A percentile compares a stretch with the other conserved stretches of the same genome.
Conservation (phyloP, 2,113 vertebrate genomes). For the Rhinolophus sinicus region DNA sequence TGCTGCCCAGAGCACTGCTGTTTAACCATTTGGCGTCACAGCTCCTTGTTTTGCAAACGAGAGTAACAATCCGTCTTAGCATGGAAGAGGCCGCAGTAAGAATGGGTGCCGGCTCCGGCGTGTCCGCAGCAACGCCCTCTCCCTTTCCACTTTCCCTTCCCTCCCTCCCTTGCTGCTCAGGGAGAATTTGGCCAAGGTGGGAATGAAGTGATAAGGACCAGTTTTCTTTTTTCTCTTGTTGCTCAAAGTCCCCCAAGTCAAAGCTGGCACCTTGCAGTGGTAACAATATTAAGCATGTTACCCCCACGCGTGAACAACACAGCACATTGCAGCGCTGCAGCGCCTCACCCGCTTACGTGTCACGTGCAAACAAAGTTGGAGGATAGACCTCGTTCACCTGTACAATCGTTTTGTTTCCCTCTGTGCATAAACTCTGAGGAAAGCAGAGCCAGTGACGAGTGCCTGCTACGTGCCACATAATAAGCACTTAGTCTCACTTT, state of each 20-base stretch:
- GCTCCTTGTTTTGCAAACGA: no score
- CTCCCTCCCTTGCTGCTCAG: background rate
- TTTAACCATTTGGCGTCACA: background rate
- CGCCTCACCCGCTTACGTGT: no score
- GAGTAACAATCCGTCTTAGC: background rate
- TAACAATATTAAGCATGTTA: accelerated
- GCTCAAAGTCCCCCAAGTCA: background rate
- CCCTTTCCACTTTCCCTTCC: no score
- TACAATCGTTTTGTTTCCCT: background rate
- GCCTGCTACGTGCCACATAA: accelerated
- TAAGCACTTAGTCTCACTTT: accelerated
- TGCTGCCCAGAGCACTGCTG: background rate
- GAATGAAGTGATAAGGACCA: background rate
- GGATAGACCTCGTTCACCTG: accelerated
- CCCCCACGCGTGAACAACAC: accelerated
- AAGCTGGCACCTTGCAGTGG: background rate
- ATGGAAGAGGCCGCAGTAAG: no score
- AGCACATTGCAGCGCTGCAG: accelerated
- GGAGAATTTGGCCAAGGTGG: background rate
- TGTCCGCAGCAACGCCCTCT: accelerated
- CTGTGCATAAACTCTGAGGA: background rate
- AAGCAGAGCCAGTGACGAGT: accelerated
- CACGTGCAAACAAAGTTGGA: no score
- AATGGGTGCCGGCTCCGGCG: accelerated
- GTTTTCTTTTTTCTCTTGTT: background rate